Evolutionary conservation across 2,888 invertebrate genomes (phyloP), one percentile per base, ranked within the genome.

Genomic region (Monoplex corrugatus): DNA sequence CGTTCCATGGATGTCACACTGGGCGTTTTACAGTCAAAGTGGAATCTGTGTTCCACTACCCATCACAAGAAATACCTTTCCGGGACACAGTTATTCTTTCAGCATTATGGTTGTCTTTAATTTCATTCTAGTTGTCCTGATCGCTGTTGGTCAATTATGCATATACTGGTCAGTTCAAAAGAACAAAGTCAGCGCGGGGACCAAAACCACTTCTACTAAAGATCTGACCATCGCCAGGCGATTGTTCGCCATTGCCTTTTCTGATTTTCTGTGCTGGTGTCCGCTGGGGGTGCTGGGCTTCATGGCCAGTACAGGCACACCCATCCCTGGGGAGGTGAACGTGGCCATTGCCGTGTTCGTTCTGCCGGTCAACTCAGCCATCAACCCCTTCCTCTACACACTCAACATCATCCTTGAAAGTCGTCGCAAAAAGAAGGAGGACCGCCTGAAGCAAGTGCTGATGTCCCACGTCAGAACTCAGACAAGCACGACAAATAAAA

Each of bases 31-130:
- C 82, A 93, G 92, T 28, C 84, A 93, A 75, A 95, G 95, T 0
- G 92, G 91, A 2, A 95, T 95, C 2, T 95, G 96, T 89, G 89
- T 96, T 32, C 94, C 95, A 0, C 91, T 95, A 6, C 95, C 95
- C 45, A 93, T 95, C 28, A 95, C 95, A 19, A 93, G 93, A 40
- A 94, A 95, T 82, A 91, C 92, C 50, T 93, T 94, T 0, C 93
- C 95, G 13, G 96, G 95, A 2, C 95, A 95, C 95, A 95, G 95
- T 82, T 95, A 95, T 89, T 93, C 94, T 10, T 92, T 95, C 10
- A 94, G 93, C 1, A 91, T 96, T 23, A 95, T 95, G 88, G 93
- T 95, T 78, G 92, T 94, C 75, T 91, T 94, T 43, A 96, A 95
- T 89, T 93, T 95, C 45, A 57, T 94, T 8, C 50, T 88, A 23